phyloP scores from a whole-genome alignment of 2,888 invertebrate species.

The Cantharis rufa region DNA sequence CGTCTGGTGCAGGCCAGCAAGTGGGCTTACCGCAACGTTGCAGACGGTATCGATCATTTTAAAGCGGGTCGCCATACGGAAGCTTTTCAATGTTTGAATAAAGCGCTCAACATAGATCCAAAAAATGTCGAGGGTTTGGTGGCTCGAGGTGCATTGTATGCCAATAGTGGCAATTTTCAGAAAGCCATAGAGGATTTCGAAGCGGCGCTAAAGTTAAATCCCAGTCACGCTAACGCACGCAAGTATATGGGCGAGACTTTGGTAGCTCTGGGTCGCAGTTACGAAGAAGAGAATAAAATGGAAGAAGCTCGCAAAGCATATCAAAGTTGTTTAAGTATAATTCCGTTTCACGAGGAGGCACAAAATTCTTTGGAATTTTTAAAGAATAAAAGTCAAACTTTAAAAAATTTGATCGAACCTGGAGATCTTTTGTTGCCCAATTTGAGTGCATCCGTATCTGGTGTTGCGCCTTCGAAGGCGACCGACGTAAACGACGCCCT shows the following conservation, averaged over 20 bases:
- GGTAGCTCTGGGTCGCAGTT: slow-evolving; percentile 85
- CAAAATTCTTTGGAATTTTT: slow-evolving; percentile 81
- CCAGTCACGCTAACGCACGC: slow-evolving; percentile 88
- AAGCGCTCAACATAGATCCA: slow-evolving; percentile 89
- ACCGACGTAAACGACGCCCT: slow-evolving; percentile 68
- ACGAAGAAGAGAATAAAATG: slow-evolving; percentile 84
- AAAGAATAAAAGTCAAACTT: slow-evolving; percentile 65
- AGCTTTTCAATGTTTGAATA: slow-evolving; percentile 92
- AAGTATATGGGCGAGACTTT: slow-evolving; percentile 94
- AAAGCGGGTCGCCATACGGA: slow-evolving; percentile 91
- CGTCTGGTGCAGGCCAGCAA: slow-evolving; percentile 90
- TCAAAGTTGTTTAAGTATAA: slow-evolving; percentile 79
- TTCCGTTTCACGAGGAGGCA: slow-evolving; percentile 87
- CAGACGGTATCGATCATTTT: slow-evolving; percentile 94
- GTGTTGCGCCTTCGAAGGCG: slow-evolving; percentile 42
- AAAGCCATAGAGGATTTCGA: slow-evolving; percentile 95
- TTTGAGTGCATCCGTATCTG: slow-evolving; percentile 57
- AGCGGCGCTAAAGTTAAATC: slow-evolving; percentile 84
- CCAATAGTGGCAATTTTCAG: slow-evolving; percentile 91
- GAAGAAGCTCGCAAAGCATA: slow-evolving; percentile 85
- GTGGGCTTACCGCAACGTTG: slow-evolving; percentile 90
- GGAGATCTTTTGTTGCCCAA: slow-evolving; percentile 66
- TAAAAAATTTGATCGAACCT: slow-evolving; percentile 67
- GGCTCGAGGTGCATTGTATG: slow-evolving; percentile 88
- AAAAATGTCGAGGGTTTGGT: slow-evolving; percentile 91